Evolutionary conservation across 1,140 invertebrate genomes (phyloP).

Genomic region (Bilobella aurantiaca): DNA sequence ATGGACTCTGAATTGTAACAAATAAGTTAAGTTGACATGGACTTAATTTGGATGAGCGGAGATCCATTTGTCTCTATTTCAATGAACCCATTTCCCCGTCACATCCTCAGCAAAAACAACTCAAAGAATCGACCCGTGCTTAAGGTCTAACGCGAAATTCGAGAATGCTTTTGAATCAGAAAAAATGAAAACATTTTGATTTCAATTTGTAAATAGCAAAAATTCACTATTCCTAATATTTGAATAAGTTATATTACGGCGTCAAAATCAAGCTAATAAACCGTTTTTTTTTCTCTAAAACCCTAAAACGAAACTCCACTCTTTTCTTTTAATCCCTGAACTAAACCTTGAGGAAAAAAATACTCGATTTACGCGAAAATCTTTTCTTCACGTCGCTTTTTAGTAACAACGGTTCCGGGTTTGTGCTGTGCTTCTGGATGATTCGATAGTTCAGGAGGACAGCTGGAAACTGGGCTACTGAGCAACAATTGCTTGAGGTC

Average conservation of each 20-base stretch:
- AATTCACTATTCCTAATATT: not conserved
- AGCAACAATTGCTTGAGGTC: constrained; percentile 89
- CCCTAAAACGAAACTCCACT: too few relatives aligned
- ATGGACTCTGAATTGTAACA: not conserved
- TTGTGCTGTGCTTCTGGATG: constrained; percentile 98
- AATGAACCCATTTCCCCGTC: not conserved
- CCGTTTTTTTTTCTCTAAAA: too few relatives aligned
- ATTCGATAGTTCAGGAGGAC: constrained; percentile 92
- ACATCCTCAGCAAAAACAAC: not conserved
- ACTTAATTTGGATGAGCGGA: constrained; percentile 4
- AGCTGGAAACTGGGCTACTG: constrained; percentile 82
- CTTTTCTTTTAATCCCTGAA: too few relatives aligned
- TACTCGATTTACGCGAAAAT: constrained; percentile 65
- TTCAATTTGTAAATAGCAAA: not conserved
- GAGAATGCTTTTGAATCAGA: not conserved
- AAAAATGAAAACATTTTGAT: not conserved
- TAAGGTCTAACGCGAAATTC: too few relatives aligned
- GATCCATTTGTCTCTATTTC: not conserved
- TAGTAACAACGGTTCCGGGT: constrained; percentile 83
- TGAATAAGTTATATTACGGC: too few relatives aligned
- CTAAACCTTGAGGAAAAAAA: too few relatives aligned
- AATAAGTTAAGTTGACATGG: constrained; percentile 5
- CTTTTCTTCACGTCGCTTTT: constrained; percentile 91
- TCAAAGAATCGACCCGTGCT: not conserved
- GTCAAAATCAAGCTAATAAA: too few relatives aligned